A percentile compares a stretch with the other conserved stretches of the same genome.
Conservation (phyloP, 2,888 invertebrate species). For the Clistopyga incitator region DNA sequence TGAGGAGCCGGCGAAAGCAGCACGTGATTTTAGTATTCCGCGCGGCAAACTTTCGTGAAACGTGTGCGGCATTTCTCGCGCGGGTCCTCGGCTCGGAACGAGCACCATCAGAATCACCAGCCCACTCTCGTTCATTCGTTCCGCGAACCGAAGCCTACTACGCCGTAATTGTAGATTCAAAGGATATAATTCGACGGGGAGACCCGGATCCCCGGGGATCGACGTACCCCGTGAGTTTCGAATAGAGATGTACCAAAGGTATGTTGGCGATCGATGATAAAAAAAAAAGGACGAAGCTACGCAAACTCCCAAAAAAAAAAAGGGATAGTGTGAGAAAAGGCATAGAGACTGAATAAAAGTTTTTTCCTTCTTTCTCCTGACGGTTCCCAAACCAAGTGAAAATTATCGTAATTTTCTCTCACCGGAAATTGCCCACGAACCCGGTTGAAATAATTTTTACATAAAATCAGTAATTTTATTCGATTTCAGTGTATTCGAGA, state of each 20-base stretch:
- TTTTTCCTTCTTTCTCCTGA: not conserved
- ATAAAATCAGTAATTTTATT: too few relatives aligned
- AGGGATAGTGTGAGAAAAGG: slow-evolving; percentile 22
- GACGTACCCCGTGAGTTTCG: slow-evolving; percentile 20
- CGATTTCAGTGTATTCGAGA: too few relatives aligned
- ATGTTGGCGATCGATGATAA: not conserved
- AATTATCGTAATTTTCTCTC: slow-evolving; percentile 77
- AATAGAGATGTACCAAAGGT: slow-evolving; percentile 24
- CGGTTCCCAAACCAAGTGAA: slow-evolving; percentile 80
- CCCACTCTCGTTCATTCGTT: slow-evolving; percentile 22
- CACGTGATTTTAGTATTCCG: slow-evolving; percentile 82
- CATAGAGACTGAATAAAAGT: slow-evolving; percentile 31
- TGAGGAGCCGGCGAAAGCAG: slow-evolving; percentile 30
- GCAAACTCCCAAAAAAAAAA: slow-evolving; percentile 33
- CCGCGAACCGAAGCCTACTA: slow-evolving; percentile 55
- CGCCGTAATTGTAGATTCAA: slow-evolving; percentile 84
- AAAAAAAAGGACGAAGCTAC: slow-evolving; percentile 6
- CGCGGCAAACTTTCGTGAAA: slow-evolving; percentile 80
- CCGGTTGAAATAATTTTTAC: too few relatives aligned
- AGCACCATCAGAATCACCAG: not conserved
- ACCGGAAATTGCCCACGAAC: too few relatives aligned
- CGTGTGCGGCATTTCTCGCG: slow-evolving; percentile 69
- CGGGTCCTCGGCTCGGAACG: slow-evolving; percentile 33
- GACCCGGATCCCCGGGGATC: slow-evolving; percentile 71
- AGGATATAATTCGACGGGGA: slow-evolving; percentile 81